Base-by-base conservation (phyloP, 1,140 invertebrate genomes). In the Diorhabda sublineata region DNA sequence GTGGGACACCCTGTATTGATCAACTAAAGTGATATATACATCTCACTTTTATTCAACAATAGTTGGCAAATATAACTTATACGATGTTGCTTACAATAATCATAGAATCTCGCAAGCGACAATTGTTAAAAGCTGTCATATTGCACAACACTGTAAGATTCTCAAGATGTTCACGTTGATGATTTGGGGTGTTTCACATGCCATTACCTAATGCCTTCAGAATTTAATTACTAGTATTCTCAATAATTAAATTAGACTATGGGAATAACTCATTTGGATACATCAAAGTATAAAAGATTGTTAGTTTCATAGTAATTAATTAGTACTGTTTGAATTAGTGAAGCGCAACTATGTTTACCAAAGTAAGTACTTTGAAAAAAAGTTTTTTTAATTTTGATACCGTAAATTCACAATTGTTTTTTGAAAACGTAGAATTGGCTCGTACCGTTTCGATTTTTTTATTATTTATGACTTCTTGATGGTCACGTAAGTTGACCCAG, bases 61-160 rank as follows among this genome's bases (percentile, higher is more conserved):
- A 26, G 59, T 42, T 52, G n/a, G 47, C 47, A 52, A 60, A 41
- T 60, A 6, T 60, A 7, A 6, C 59, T 7, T 26, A 11, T 9
- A 60, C 11, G 11, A 6, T 9, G 59, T 42, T 11, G 3, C 11
- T 9, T 7, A 26, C 26, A 60, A 41, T 61, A 47, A 68, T 44
- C 42, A n/a, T 47, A 47, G n/a, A 52, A 11, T 43, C 11, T 8
- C 5, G 56, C 41, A 68, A 7, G 44, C n/a, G 58, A n/a, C 7
- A 59, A 68, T 68, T 7, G 45, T 26, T 64, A 61, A 64, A 58
- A 26, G 60, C 42, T 61, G 45, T 68, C 45, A 26, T 52, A 6
- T 52, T 52, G 47, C 47, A 8, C n/a, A 44, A 57, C 45, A 42
- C 11, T 26, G 26, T 26, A 26, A 26, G 26, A 61, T 68, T 45